These are phyloP conservation scores for Manis pentadactyla DNA, from an alignment of 2,797 vertebrate genomes.

Conservation along the genomic window DNA sequence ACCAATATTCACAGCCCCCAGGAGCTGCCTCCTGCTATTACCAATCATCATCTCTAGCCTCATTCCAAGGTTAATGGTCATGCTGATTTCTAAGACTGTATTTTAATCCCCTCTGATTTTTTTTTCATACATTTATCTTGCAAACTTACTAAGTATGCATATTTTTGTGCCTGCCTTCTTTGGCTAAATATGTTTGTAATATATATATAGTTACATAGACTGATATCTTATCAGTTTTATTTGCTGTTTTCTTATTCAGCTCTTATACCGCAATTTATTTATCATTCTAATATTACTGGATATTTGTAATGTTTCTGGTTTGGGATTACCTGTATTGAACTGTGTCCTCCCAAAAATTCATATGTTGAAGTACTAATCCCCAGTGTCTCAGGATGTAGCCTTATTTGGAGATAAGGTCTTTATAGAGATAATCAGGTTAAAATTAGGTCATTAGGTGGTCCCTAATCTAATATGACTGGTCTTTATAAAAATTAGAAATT, in stretches of 20 bases:
- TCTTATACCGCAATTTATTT: background rate
- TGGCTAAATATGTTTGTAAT: background rate
- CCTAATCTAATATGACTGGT: background rate
- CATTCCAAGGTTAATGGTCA: background rate
- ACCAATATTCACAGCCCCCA: background rate
- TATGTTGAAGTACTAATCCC: background rate
- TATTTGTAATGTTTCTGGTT: background rate
- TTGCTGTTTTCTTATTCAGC: background rate
- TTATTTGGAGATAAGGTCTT: background rate
- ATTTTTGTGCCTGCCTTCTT: background rate
- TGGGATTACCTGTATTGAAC: background rate
- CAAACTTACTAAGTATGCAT: background rate
- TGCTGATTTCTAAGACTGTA: background rate
- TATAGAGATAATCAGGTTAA: background rate
- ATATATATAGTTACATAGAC: background rate
- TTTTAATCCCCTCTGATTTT: background rate
- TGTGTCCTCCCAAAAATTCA: background rate
- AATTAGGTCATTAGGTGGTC: background rate
- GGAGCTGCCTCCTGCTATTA: background rate
- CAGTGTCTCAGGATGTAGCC: background rate
- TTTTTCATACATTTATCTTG: background rate
- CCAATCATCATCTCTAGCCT: background rate
- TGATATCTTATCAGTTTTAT: background rate
- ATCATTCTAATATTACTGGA: background rate
- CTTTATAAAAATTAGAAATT: background rate